These are phyloP conservation scores for Cassiopea andromeda DNA, from an alignment of 30 jellyfish, hydroid and myxozoan genomes.

Conservation along the genomic window DNA sequence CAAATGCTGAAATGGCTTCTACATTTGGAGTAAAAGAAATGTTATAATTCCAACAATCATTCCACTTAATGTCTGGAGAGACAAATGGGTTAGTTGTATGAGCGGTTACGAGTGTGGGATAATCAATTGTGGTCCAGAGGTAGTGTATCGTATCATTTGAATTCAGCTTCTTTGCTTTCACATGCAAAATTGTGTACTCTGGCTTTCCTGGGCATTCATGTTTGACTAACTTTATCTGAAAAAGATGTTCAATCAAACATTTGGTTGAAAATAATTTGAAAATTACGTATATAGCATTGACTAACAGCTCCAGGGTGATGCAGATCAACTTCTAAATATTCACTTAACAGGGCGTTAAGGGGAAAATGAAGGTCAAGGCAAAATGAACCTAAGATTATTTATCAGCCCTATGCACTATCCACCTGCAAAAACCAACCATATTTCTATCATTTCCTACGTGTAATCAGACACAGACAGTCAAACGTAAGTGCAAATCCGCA, in stretches of 20 bases:
- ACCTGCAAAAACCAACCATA: too few species aligned
- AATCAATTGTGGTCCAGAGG: constrained; percentile 75
- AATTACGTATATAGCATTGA: too few species aligned
- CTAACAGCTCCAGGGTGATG: neutral
- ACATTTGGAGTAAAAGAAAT: constrained; percentile 69
- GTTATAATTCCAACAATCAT: constrained; percentile 30
- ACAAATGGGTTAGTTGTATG: constrained; percentile 61
- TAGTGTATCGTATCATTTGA: constrained; percentile 80
- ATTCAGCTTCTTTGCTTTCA: constrained; percentile 38
- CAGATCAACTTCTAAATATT: too few species aligned
- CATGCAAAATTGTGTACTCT: constrained; percentile 52
- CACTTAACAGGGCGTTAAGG: too few species aligned
- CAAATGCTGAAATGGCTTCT: constrained; percentile 58
- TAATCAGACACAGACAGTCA: too few species aligned
- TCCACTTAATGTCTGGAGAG: constrained; percentile 38
- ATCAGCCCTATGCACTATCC: too few species aligned
- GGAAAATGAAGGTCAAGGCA: too few species aligned
- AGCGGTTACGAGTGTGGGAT: constrained; percentile 79
- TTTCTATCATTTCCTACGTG: too few species aligned
- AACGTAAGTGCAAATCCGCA: too few species aligned
- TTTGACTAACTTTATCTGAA: constrained; percentile 34
- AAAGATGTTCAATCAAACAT: neutral
- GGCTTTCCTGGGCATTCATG: constrained; percentile 32
- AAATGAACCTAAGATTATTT: too few species aligned
- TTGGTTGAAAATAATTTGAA: neutral